Base-by-base conservation (phyloP, 2,888 invertebrate genomes). In the Dicycla oo region DNA sequence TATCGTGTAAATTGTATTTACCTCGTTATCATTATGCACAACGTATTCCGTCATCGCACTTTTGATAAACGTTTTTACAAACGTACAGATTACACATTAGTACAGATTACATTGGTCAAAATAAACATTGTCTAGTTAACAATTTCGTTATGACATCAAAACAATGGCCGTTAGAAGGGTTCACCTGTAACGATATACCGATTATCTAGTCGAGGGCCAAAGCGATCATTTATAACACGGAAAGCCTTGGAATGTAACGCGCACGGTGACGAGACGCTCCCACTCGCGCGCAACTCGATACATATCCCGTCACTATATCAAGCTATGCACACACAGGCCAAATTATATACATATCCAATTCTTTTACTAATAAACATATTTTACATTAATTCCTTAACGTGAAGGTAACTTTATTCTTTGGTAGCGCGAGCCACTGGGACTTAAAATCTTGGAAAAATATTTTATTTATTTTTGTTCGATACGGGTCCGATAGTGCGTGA, bases 1-100 rank as follows among this genome's bases (percentile, higher is more conserved):
- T 94, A 93, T 95, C 91, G 95, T 95, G 95, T 95, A 95, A 95
- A 95, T 95, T 95, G 95, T 95, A 96, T 96, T 96, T 96, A 96
- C 95, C 91, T 94, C 92, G n/a, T 94, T 94, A 95, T 91, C 94
- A 92, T 93, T 90, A 95, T 92, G 95, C 94, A 92, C 87, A 92
- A 94, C 94, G 91, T 91, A 93, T 34, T 88, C 90, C 93, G 93
- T 93, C 91, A 90, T 91, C 91, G 93, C 94, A 93, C 90, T 88
- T 91, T 90, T 88, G 93, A 93, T 93, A 93, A 94, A 93, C 92
- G 93, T 94, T 93, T 94, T 94, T 94, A 95, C 95, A 95, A 94
- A 93, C 94, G 92, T 75, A 82, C 81, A 82, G 86, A 75, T 94
- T 94, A 95, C 93, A 95, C 93, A 93, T 90, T 91, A 91, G 90